These are phyloP conservation scores for Pelecanoides urinatrix DNA, from an alignment of 2,113 vertebrate species.

Conservation along the genomic window DNA sequence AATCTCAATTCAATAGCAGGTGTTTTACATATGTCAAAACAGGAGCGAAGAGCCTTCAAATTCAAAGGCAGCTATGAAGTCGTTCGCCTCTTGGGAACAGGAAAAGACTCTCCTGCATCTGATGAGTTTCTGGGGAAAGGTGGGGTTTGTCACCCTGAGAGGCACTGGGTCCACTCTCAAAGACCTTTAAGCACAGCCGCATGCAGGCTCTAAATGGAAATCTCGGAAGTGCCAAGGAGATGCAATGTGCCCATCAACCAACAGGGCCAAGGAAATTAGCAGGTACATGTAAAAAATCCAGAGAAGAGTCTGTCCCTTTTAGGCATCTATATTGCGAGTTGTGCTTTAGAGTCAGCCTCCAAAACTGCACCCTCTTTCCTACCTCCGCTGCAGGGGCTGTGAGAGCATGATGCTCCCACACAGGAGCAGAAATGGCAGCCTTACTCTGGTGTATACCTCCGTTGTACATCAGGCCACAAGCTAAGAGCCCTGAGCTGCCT, in stretches of 20 bases:
- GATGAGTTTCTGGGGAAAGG: neutral
- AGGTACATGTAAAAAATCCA: neutral
- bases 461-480: neutral
- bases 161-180: neutral
- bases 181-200: neutral
- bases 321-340: neutral
- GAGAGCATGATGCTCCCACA: neutral
- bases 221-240: neutral
- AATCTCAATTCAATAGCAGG: neutral
- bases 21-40: slow-evolving; percentile 13
- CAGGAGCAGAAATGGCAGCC: neutral
- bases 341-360: neutral
- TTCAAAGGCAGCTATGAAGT: neutral
- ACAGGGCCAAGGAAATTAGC: neutral
- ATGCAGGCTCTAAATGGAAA: neutral
- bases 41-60: neutral
- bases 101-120: neutral
- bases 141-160: neutral
- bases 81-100: neutral
- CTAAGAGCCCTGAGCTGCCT: neutral
- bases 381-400: neutral
- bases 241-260: neutral
- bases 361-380: neutral
- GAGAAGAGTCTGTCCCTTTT: neutral
- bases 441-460: neutral